Conservation (phyloP, 2,797 vertebrate species). For the Acanthurus lineatus region DNA sequence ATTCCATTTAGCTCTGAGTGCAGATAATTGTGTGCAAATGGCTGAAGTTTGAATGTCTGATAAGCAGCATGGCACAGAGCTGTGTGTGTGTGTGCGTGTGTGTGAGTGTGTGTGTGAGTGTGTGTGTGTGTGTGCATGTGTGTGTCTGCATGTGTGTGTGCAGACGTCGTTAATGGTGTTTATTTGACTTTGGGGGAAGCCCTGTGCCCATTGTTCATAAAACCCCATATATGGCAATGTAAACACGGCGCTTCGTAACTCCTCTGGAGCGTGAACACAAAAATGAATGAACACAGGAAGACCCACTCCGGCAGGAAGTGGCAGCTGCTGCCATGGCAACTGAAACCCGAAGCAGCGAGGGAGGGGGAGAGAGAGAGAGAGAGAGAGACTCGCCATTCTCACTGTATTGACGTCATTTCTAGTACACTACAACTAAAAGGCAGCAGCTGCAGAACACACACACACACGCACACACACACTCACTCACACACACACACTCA, state of each 20-base stretch:
- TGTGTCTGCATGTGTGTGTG: conserved; percentile 25
- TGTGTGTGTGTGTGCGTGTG: too few species aligned
- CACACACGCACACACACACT: too few species aligned
- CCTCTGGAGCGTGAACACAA: conserved; percentile 75
- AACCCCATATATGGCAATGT: conserved; percentile 87
- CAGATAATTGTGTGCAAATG: conserved; percentile 75
- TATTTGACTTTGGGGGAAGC: conserved; percentile 80
- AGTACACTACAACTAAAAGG: conserved; percentile 72
- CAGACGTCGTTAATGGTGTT: conserved; percentile 63
- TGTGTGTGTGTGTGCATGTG: conserved; percentile 15
- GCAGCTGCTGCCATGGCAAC: conserved; percentile 87
- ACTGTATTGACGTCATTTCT: conserved; percentile 87
- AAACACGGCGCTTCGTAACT: conserved; percentile 81
- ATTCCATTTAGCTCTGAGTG: conserved; percentile 66
- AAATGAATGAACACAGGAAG: conserved; percentile 91
- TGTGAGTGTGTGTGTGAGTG: conserved; percentile 17
- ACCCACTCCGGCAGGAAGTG: conserved; percentile 87
- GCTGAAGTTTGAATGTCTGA: conserved; percentile 54
- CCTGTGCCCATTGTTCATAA: conserved; percentile 77
- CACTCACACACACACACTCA: conserved; percentile 46
- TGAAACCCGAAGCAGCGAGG: conserved; percentile 81
- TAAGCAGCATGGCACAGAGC: conserved; percentile 33
- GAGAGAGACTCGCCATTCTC: conserved; percentile 74
- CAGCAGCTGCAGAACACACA: conserved; percentile 73
- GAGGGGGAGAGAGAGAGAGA: conserved; percentile 4